Conservation (phyloP, 2,797 vertebrate genomes). For the Thamnophis elegans region DNA sequence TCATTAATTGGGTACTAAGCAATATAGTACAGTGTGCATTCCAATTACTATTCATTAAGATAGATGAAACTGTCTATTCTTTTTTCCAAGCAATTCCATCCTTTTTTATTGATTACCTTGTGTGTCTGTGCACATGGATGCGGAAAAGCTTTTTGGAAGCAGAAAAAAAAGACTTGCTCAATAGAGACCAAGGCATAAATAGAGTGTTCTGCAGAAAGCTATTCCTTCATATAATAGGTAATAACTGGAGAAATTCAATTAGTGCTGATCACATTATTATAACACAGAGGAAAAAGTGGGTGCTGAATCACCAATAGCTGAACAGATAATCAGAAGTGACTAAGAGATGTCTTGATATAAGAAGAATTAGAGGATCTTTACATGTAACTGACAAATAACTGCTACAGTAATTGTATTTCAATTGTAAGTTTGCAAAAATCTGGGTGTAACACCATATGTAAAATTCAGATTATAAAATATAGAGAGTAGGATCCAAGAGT, state of each 20-base stretch:
- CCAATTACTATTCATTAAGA: conserved; percentile 54
- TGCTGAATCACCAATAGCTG: background rate
- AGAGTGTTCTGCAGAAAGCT: background rate
- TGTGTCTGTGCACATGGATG: background rate
- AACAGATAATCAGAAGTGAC: background rate
- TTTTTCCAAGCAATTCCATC: conserved; percentile 5
- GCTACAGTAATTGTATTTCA: background rate
- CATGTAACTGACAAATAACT: background rate
- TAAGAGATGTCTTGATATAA: background rate
- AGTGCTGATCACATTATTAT: background rate
- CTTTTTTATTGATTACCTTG: background rate
- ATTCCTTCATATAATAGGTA: background rate
- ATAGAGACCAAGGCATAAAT: background rate
- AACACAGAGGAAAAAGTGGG: background rate
- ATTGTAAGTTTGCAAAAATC: background rate
- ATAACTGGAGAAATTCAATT: background rate
- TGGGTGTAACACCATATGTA: background rate
- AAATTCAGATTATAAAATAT: background rate
- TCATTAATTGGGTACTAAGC: conserved; percentile 21
- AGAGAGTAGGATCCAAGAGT: background rate
- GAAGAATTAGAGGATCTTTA: background rate
- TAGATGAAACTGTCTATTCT: background rate
- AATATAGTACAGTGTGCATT: conserved; percentile 5
- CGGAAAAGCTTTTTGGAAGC: background rate
- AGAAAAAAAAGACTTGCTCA: background rate